These are phyloP conservation scores for Erebia ligea DNA, from an alignment of 2,888 invertebrate genomes.

Conservation along the genomic window DNA sequence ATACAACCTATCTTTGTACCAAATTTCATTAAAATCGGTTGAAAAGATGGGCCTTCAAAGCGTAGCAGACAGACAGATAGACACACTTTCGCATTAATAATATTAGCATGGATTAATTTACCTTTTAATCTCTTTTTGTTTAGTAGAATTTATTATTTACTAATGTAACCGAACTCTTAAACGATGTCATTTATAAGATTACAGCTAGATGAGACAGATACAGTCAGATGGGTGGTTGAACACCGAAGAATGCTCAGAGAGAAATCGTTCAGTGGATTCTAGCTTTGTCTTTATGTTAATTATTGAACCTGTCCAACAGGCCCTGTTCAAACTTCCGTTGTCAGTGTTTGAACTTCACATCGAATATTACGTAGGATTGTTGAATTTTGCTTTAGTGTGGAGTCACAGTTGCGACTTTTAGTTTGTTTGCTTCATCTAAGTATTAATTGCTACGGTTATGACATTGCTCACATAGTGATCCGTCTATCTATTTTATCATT, in stretches of 20 bases:
- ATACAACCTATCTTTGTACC: too few relatives aligned
- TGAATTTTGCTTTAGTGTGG: conserved; percentile 39
- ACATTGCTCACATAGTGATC: too few relatives aligned
- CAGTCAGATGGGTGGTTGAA: conserved; percentile 68
- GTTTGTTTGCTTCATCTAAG: not conserved
- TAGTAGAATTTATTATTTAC: not conserved
- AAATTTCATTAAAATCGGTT: too few relatives aligned
- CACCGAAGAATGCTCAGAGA: conserved; percentile 69
- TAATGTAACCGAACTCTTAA: conserved; percentile 54
- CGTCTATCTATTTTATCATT: too few relatives aligned
- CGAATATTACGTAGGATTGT: conserved; percentile 42
- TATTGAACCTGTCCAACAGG: conserved; percentile 65
- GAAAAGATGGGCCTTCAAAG: too few relatives aligned
- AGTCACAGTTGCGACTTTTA: not conserved
- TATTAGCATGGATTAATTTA: too few relatives aligned
- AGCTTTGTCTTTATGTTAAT: conserved; percentile 81
- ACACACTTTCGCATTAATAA: too few relatives aligned
- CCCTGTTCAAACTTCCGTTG: conserved; percentile 71
- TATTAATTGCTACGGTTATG: not conserved
- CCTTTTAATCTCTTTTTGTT: too few relatives aligned
- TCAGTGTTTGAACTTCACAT: conserved; percentile 62
- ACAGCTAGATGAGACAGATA: conserved; percentile 73
- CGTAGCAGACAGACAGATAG: too few relatives aligned
- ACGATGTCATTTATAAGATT: conserved; percentile 81
- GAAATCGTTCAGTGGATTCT: conserved; percentile 76